Evolutionary conservation across 2,888 invertebrate species (phyloP).

Genomic region (Lottia gigantea): DNA sequence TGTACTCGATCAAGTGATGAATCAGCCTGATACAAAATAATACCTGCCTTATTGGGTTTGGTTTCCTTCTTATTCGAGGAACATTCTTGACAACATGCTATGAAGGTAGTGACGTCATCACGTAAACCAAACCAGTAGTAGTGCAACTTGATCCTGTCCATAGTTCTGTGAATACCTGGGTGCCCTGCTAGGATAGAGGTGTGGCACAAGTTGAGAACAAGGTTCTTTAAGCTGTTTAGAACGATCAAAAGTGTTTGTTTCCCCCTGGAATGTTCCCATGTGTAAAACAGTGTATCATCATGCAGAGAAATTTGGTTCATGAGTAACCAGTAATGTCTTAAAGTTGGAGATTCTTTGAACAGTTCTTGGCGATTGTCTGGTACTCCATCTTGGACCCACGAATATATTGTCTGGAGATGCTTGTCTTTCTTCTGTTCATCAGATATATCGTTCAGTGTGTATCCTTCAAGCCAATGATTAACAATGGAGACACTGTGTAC

Average conservation of each 20-base stretch:
- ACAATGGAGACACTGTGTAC: no score
- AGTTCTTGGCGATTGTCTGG: neutral
- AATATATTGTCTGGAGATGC: neutral
- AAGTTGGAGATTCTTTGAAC: neutral
- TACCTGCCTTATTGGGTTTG: neutral
- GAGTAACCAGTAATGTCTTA: neutral
- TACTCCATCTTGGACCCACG: neutral
- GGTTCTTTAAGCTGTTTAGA: conserved; percentile 3
- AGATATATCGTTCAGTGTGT: no score
- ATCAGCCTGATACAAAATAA: neutral
- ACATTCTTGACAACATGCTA: neutral
- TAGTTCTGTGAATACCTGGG: neutral
- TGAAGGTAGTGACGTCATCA: neutral
- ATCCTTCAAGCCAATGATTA: no score
- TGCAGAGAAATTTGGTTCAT: neutral
- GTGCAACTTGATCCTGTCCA: no score
- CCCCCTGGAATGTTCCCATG: neutral
- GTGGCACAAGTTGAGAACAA: neutral
- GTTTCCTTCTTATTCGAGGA: neutral
- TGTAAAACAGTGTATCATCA: neutral
- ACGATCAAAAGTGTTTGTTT: neutral
- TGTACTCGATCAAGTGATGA: neutral
- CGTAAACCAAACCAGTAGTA: neutral
- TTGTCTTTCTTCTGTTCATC: neutral
- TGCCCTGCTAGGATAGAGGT: conserved; percentile 1